Percentiles rank a stretch among this genome's conserved stretches.
Evolutionary conservation across 2,113 vertebrate species (phyloP).

Genomic region (Salvator merianae): DNA sequence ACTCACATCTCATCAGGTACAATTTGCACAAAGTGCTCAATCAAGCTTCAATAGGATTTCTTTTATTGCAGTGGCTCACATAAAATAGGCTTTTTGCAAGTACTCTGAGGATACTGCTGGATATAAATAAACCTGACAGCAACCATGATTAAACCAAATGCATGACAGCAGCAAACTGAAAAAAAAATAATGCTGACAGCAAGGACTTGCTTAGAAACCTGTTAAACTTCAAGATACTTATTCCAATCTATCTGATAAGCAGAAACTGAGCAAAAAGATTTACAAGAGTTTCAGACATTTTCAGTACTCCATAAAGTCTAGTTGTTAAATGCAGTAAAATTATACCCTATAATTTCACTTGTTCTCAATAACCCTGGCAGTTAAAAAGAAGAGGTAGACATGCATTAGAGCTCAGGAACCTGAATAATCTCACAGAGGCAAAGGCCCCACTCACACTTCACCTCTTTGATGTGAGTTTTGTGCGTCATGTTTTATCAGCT

Average conservation of each 20-base stretch:
- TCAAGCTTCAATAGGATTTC: too few relatives aligned
- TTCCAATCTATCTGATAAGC: neutral
- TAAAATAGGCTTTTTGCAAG: too few relatives aligned
- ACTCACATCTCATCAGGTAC: too few relatives aligned
- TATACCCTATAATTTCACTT: neutral
- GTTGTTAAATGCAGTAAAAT: neutral
- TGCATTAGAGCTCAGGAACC: neutral
- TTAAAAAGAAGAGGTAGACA: neutral
- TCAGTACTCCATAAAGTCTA: neutral
- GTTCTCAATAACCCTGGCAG: neutral
- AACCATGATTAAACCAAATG: neutral
- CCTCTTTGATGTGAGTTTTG: too few relatives aligned
- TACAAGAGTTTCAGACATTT: too few relatives aligned
- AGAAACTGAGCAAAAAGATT: neutral
- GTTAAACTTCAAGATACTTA: neutral
- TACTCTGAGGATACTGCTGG: neutral
- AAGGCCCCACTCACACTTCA: too few relatives aligned
- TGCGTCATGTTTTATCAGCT: too few relatives aligned
- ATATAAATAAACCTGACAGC: neutral
- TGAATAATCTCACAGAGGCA: neutral
- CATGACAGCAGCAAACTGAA: neutral
- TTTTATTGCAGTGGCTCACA: too few relatives aligned
- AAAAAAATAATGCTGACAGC: neutral
- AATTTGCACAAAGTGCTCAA: too few relatives aligned
- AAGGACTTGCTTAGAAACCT: neutral